phyloP scores from a whole-genome alignment of 2,888 invertebrate genomes.

The Tenthredo distinguenda region DNA sequence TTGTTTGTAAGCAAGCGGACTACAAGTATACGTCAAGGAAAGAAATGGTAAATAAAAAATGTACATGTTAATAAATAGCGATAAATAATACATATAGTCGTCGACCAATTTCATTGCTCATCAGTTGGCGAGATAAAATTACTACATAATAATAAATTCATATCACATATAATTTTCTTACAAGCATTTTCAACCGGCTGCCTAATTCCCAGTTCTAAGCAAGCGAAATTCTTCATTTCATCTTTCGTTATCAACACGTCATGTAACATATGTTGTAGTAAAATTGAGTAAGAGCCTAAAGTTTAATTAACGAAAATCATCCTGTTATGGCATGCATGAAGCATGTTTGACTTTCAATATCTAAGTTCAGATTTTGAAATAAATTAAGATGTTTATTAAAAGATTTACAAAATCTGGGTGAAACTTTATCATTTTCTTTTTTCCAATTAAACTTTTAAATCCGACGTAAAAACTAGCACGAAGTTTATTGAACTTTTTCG shows the following conservation, averaged over 20 bases:
- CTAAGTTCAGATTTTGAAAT: neutral
- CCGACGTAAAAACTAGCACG: neutral
- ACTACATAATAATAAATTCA: neutral
- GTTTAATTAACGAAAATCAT: neutral
- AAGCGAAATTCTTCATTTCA: neutral
- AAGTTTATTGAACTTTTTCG: conserved; percentile 1
- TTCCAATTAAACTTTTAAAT: neutral
- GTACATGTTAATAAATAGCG: neutral
- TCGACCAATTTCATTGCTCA: neutral
- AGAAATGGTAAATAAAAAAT: neutral
- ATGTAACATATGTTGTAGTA: neutral
- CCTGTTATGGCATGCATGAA: neutral
- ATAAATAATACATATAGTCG: neutral
- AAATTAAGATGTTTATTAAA: neutral
- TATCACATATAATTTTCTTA: neutral
- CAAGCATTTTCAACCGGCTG: neutral
- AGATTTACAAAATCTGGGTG: neutral
- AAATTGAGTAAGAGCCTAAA: neutral
- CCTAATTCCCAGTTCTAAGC: neutral
- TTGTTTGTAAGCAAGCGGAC: neutral
- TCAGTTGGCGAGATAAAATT: neutral
- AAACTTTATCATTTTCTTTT: neutral
- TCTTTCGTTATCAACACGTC: neutral
- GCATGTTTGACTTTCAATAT: neutral
- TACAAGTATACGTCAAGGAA: neutral